A percentile compares a stretch with the other conserved stretches of the same genome.
These are phyloP conservation scores for Huso huso DNA, from an alignment of 2,797 vertebrate species.

Conservation along the genomic window DNA sequence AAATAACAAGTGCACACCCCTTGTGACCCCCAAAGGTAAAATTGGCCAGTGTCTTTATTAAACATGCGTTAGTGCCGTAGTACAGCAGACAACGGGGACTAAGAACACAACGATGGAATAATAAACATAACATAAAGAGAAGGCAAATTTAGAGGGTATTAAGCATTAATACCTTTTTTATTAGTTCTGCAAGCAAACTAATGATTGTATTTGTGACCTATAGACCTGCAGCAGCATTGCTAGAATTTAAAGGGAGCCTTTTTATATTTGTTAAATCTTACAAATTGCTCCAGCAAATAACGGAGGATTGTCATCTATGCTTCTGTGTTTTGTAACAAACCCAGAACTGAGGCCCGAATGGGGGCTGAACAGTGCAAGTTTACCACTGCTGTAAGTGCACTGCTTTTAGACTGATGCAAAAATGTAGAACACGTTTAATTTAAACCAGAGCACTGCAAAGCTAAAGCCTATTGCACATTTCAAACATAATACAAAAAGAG, in stretches of 20 bases:
- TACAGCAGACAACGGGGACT: too few relatives aligned
- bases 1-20: neutral
- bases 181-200: constrained; percentile 11
- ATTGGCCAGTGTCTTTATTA: too few relatives aligned
- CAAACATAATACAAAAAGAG: constrained; percentile 69
- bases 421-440: constrained; percentile 31
- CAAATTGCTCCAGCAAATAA: neutral
- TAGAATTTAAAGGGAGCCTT: too few relatives aligned
- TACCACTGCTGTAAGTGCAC: constrained; percentile 48
- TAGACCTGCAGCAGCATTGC: too few relatives aligned
- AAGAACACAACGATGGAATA: too few relatives aligned
- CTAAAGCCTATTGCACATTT: constrained; percentile 92
- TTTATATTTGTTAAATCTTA: too few relatives aligned
- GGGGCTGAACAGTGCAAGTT: constrained; percentile 31
- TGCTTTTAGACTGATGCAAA: constrained; percentile 34
- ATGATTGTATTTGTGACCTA: too few relatives aligned
- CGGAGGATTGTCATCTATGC: constrained; percentile 27
- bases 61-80: too few relatives aligned
- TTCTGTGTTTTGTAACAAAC: constrained; percentile 31
- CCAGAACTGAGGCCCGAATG: constrained; percentile 7
- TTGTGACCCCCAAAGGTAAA: neutral
- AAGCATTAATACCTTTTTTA: constrained; percentile 1
- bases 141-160: neutral
- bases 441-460: constrained; percentile 62
- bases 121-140: too few relatives aligned